Conservation (phyloP, 30 jellyfish, hydroid and myxozoan species). For the Nemopilema nomurai region DNA sequence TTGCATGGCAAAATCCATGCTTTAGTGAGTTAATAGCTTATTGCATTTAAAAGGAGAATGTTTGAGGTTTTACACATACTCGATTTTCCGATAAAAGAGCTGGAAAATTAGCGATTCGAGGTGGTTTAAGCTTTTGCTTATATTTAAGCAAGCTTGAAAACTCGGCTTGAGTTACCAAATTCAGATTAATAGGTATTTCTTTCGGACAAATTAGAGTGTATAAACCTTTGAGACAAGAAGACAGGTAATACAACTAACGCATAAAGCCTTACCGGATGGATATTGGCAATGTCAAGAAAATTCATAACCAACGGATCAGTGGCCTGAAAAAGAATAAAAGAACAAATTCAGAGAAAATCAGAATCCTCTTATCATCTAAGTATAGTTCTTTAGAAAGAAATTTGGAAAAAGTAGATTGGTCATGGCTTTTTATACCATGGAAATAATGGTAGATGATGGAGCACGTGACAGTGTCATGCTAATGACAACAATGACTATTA, state of each 20-base stretch:
- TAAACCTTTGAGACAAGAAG: too few species aligned
- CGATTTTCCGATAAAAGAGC: not conserved
- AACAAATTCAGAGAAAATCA: not conserved
- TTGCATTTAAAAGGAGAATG: not conserved
- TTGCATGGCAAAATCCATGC: not conserved
- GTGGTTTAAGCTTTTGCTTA: too few species aligned
- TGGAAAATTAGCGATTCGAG: not conserved
- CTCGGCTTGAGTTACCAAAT: too few species aligned
- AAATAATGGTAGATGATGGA: too few species aligned
- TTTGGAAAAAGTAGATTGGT: too few species aligned
- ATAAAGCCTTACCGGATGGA: slow-evolving; percentile 20
- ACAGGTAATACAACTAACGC: not conserved
- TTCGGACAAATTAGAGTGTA: too few species aligned
- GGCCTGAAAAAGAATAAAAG: not conserved
- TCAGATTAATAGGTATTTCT: too few species aligned
- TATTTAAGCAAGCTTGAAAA: too few species aligned
- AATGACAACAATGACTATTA: not conserved
- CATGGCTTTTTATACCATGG: too few species aligned
- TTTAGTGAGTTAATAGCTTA: not conserved
- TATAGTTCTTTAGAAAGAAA: too few species aligned
- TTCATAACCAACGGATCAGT: slow-evolving; percentile 36
- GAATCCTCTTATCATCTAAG: too few species aligned
- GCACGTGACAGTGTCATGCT: too few species aligned
- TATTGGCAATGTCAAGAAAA: slow-evolving; percentile 42
- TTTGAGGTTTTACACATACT: not conserved